Base-by-base conservation (phyloP, 2,888 invertebrate genomes). In the Volucella inflata region DNA sequence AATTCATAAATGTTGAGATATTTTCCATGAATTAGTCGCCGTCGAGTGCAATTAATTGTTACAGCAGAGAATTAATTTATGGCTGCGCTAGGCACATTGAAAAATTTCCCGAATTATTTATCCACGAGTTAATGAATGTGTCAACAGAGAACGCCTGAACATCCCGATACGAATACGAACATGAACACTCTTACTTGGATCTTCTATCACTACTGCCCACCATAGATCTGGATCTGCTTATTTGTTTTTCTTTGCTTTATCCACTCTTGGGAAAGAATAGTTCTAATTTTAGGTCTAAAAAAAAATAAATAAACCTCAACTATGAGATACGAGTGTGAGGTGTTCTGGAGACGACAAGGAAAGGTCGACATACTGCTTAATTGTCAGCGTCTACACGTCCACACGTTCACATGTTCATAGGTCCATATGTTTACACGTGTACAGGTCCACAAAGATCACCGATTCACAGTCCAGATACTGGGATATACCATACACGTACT, bases 31-130 rank as follows among this genome's bases (percentile, higher is more conserved):
- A 85, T 85, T 81, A 85, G 85, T 81, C 76, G 71, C 85, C 67
- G 81, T 81, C 81, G 67, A 85, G 85, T 85, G 85, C 85, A 81
- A 85, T 85, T 85, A 85, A 85, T 85, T 77, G 81, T 81, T 55
- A 75, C 75, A 81, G 76, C 51, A 44, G 51, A 78, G 71, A 85
- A 85, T 81, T 81, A 81, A 85, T 85, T 76, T 81, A 85, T 85
- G 51, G 77, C 81, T 50, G 42, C 48, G 72, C 60, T 77, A 77
- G 84, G 46, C 57, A 76, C 70, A 65, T 67, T 46, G 68, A 62
- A 79, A 74, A 81, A 77, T 81, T 76, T 76, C 72, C 64, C 72
- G 81, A 85, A 81, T 85, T 81, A 81, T 85, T 76, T 85, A 76
- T 62, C 50, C 57, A n/a, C 36, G 67, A 62, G 85, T 68, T 85